Conservation (phyloP, 2,797 vertebrate species). For the Phyllotis vaccarum region DNA sequence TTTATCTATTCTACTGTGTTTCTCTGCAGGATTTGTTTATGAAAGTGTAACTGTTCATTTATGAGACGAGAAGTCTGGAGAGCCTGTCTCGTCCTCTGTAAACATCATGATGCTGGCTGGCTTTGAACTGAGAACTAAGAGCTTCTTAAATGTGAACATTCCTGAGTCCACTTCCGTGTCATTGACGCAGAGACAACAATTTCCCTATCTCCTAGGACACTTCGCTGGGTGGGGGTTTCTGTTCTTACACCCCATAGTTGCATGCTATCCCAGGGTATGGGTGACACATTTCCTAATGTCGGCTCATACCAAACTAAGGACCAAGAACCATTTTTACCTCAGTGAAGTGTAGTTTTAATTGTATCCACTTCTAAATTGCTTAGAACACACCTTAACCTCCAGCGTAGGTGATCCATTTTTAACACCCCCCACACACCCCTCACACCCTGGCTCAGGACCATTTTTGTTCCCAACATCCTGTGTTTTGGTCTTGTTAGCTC, state of each 20-base stretch:
- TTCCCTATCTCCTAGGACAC: not conserved
- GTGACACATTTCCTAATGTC: not conserved
- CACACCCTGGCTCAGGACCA: not conserved
- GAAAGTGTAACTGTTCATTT: constrained; percentile 15
- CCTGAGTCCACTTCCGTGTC: not conserved
- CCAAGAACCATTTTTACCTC: not conserved
- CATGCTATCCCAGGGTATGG: not conserved
- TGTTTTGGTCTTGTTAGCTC: not conserved
- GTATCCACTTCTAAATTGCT: constrained; percentile 20
- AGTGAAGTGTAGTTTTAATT: not conserved
- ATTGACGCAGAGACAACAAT: not conserved
- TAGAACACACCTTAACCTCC: not conserved
- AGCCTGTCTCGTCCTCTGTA: not conserved
- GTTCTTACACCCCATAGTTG: not conserved
- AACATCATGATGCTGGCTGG: not conserved
- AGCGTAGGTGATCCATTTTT: not conserved
- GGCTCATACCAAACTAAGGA: not conserved
- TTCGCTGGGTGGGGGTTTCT: not conserved
- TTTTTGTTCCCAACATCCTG: not conserved
- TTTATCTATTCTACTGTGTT: constrained; percentile 88
- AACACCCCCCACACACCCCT: too few species aligned
- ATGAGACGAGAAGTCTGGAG: constrained; percentile 11
- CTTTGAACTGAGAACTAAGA: constrained; percentile 12
- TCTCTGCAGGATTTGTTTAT: constrained; percentile 84
- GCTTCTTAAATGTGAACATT: not conserved